These are phyloP conservation scores for Gorsachius goisagi DNA, from an alignment of 2,113 vertebrate species.

Conservation along the genomic window DNA sequence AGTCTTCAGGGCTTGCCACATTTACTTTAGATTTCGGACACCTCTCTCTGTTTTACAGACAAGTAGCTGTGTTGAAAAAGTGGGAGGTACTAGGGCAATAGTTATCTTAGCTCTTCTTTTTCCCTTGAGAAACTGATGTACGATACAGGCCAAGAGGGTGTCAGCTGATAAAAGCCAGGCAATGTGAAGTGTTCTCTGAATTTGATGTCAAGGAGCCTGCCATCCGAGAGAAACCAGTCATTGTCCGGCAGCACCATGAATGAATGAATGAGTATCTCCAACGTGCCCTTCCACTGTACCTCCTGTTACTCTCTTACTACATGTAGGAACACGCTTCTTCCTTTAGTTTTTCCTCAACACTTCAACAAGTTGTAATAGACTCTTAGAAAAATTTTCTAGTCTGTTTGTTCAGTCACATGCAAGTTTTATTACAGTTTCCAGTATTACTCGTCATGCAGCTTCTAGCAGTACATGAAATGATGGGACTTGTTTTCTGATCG, in stretches of 20 bases:
- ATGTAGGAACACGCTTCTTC: background rate
- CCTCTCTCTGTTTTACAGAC: background rate
- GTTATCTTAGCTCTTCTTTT: slow-evolving; percentile 36
- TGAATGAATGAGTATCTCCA: background rate
- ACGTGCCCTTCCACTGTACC: background rate
- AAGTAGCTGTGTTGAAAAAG: slow-evolving; percentile 35
- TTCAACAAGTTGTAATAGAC: background rate
- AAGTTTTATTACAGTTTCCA: background rate
- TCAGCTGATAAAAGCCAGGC: slow-evolving; percentile 43
- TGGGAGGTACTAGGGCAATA: background rate
- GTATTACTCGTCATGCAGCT: background rate
- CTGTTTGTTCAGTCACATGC: background rate
- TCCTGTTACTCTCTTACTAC: background rate
- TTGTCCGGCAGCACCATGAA: background rate
- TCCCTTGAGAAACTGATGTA: slow-evolving; percentile 29
- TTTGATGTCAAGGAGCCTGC: background rate
- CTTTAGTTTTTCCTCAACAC: background rate
- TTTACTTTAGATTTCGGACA: background rate
- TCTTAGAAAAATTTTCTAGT: background rate
- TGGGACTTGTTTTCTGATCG: background rate
- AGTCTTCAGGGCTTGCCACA: background rate
- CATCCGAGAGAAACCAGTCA: accelerated
- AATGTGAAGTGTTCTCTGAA: background rate
- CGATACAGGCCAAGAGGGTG: background rate
- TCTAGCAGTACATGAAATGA: background rate